Evolutionary conservation across 1,140 invertebrate species (phyloP), one percentile per base, ranked within the genome.

Genomic region (Pomacea maculata): DNA sequence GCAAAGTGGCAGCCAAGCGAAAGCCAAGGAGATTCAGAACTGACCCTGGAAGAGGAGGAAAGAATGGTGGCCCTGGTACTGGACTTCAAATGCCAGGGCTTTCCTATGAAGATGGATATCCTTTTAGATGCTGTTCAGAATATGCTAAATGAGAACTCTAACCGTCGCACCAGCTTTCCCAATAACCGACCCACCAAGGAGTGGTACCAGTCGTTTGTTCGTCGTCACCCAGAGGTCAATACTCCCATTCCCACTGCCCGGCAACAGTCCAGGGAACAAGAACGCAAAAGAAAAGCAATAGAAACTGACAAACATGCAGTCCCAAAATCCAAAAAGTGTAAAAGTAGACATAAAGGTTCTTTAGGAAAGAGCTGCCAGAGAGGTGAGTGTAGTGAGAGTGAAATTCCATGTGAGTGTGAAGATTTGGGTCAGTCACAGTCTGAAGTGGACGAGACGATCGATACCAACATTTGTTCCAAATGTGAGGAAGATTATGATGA

Each of bases 401-500:
- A 61, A 61, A 65, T 61, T 55, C 15, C 54, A 61, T 78, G 63
- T 14, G 65, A 70, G 65, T 64, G 55, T 7, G 77, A 78, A 45
- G 77, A 78, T 29, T 78, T 65, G 1, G 77, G n/a, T 19, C 67
- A 78, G 15, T 64, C 65, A 7, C 64, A 65, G 64, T 57, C 65
- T 0, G 57, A 65, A 14, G 77, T 70, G 21, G 74, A 75, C 15
- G 77, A 78, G 52, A 54, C 68, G n/a, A 78, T 78, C 15, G 77
- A 78, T 65, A 78, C 77, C 15, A 78, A 78, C 77, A 78, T 78
- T 54, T 78, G 77, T 29, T 78, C 77, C 67, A 78, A 67, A 65
- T 78, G 77, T 71, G 65, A 70, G 61, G 67, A 11, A 10, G 77
- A 70, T 17, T 78, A 78, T 65, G 67, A 78, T 17, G 77, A 78